These are phyloP conservation scores for Melanotaenia trifasciata DNA, from an alignment of 2,797 vertebrate species.

Conservation along the genomic window DNA sequence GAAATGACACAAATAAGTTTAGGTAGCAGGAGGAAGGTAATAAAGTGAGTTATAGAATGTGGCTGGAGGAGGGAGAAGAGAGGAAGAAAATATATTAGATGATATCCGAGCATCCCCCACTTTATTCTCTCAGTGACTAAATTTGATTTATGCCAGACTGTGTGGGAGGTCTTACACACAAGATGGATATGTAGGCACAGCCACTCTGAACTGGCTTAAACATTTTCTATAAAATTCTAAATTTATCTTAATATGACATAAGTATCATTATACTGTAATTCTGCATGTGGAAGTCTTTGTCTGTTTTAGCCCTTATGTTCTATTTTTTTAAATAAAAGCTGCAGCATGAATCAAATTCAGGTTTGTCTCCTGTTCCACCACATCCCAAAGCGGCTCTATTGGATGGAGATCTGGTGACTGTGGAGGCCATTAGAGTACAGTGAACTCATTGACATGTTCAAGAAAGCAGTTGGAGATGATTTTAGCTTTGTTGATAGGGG, in stretches of 20 bases:
- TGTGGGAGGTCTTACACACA: conserved; percentile 49
- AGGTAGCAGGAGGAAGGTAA: conserved; percentile 38
- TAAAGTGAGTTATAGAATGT: conserved; percentile 47
- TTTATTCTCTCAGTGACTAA: conserved; percentile 53
- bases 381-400: too few relatives aligned
- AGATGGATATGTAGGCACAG: conserved; percentile 44
- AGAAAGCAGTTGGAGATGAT: too few relatives aligned
- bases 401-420: too few relatives aligned
- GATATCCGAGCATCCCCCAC: conserved; percentile 58
- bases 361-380: too few relatives aligned
- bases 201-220: conserved; percentile 4
- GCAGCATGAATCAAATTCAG: background rate
- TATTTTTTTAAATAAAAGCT: background rate
- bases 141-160: conserved; percentile 52
- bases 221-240: conserved; percentile 10
- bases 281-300: conserved; percentile 8
- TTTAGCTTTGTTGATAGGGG: too few relatives aligned
- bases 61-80: conserved; percentile 35
- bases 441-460: too few relatives aligned
- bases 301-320: background rate
- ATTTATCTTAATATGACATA: conserved; percentile 11
- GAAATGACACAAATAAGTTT: conserved; percentile 58
- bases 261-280: background rate
- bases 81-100: conserved; percentile 43
- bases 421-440: too few relatives aligned